Base-by-base conservation (phyloP, 1,140 invertebrate genomes). In the Lethocerus indicus region DNA sequence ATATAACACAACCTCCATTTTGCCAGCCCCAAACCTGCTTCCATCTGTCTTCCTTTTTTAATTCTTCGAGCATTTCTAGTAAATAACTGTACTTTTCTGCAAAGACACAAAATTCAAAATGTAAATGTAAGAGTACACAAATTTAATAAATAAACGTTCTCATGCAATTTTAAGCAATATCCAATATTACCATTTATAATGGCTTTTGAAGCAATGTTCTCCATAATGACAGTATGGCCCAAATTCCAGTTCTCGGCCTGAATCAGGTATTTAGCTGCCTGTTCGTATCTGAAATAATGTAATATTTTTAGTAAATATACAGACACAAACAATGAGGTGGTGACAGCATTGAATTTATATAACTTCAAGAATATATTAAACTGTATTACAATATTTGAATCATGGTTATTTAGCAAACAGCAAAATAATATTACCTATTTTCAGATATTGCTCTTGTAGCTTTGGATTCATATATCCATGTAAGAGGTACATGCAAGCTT, bases 401-500 rank as follows among this genome's bases (percentile, higher is more conserved):
- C 24, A 45, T 3, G 3, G 2, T n/a, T n/a, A n/a, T n/a, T n/a
- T n/a, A n/a, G n/a, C n/a, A n/a, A n/a, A n/a, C n/a, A n/a, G n/a
- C n/a, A n/a, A n/a, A n/a, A n/a, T n/a, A n/a, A n/a, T n/a, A n/a
- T 51, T 60, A 74, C 71, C 67, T 66, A 53, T 67, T 65, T 28
- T 59, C 56, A 2, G 64, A 57, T 23, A 58, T 58, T 16, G 79
- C 74, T 57, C 74, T 71, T 0, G 75, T 64, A 0, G 80, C 79
- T 62, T 87, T 86, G 0, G 84, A 83, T 54, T 76, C 63, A 60
- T 80, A 76, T 47, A 91, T 71, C 86, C 87, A 90, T 42, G 71
- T 59, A 1, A 69, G 57, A 0, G 87, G 84, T 43, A 92, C 71
- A 6, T 70, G 62, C 26, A 86, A 64, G 20, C 72, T 63, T n/a